A percentile compares a stretch with the other conserved stretches of the same genome.
Conservation (phyloP, 2,888 invertebrate genomes). For the Drosophila anomalipes region DNA sequence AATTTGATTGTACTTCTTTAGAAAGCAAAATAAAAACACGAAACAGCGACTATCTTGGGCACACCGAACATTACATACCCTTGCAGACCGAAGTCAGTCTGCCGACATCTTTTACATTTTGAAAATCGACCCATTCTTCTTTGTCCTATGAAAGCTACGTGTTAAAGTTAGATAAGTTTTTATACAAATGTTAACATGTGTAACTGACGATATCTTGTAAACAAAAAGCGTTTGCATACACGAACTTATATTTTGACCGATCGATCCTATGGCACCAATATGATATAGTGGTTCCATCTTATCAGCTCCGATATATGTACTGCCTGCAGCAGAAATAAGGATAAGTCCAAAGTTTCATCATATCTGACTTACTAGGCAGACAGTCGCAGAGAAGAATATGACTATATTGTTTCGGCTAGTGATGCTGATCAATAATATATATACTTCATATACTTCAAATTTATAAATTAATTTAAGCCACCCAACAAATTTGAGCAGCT, state of each 20-base stretch:
- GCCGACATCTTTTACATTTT: no score
- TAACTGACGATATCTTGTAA: background rate
- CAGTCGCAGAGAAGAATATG: background rate
- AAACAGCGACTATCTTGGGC: background rate
- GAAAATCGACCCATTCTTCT: background rate
- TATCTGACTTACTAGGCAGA: background rate
- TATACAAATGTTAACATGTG: background rate
- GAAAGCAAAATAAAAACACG: background rate
- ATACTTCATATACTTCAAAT: background rate
- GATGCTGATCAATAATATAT: background rate
- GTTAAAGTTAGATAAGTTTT: background rate
- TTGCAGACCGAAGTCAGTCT: background rate
- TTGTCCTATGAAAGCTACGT: background rate
- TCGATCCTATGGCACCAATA: background rate
- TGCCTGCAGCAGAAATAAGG: background rate
- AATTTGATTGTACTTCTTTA: conserved; percentile 7
- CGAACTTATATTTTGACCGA: background rate
- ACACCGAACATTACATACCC: background rate
- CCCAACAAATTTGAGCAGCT: no score
- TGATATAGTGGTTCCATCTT: background rate
- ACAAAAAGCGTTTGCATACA: background rate
- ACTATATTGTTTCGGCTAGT: background rate
- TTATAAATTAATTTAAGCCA: background rate
- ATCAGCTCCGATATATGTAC: background rate
- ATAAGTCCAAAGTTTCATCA: background rate